Evolutionary conservation across 1,140 invertebrate genomes (phyloP), one percentile per base, ranked within the genome.

Genomic region (Drosophila virilis): DNA sequence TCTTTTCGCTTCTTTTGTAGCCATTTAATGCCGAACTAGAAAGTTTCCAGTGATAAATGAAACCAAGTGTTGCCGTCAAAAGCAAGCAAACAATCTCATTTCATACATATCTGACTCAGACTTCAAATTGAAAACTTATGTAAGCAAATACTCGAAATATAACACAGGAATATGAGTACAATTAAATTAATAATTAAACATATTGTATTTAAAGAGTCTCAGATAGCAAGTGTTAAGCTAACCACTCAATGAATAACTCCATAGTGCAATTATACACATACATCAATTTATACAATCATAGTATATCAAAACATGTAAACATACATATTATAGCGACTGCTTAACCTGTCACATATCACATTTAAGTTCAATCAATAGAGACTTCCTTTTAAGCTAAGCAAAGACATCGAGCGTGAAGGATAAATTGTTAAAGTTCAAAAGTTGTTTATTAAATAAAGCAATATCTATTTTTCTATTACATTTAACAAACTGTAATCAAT

Each of bases 1-100:
- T 83, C 73, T 74, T 68, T 72, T 62, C 69, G 68, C 67, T 70
- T 77, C 52, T 80, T 59, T 88, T 89, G 64, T 88, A 89, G 84
- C 89, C 78, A 42, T 90, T 73, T 80, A 90, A 80, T 77, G 84
- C 85, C 55, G 64, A 89, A 8, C 80, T 89, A 67, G 84, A 89
- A 74, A 71, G 70, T 50, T 90, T 77, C 37, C 64, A 77, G 22
- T 74, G 58, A 51, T 68, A 74, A 50, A 54, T 42, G 54, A 15
- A 72, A 72, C 59, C 45, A 46, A 40, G 51, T 54, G 60, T 37
- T 57, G 35, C 50, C 32, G 17, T 15, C 42, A 48, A 65, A 33
- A 13, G 55, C 43, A 62, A 38, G 22, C 43, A 64, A 61, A 42
- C 40, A 59, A 43, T 64, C 52, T 64, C 32, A 50, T 40, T 61